Evolutionary conservation across 2,888 invertebrate genomes (phyloP).

Genomic region (Lordiphosa fenestrarum): DNA sequence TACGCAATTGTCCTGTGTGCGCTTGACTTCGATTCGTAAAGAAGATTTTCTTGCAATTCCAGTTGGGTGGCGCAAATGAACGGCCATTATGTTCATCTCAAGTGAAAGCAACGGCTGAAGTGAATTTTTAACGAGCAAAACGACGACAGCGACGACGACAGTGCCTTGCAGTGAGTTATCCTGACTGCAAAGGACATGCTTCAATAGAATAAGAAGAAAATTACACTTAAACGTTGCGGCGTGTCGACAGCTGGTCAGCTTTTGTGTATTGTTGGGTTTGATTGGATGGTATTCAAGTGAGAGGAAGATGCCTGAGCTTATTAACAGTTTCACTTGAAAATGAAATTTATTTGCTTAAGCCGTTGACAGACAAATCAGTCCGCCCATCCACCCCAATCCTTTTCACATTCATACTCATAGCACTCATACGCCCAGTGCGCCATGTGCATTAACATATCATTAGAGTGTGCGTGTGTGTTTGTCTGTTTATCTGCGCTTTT

Average conservation of each 20-base stretch:
- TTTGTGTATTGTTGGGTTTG: constrained; percentile 36
- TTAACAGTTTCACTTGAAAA: constrained; percentile 44
- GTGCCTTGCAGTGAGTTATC: constrained; percentile 63
- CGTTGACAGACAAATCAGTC: constrained; percentile 64
- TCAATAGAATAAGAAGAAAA: constrained; percentile 76
- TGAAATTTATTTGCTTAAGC: constrained; percentile 64
- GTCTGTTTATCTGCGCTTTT: constrained; percentile 66
- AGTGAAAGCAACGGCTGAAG: constrained; percentile 72
- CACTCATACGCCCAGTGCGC: constrained; percentile 70
- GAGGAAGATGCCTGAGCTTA: constrained; percentile 5
- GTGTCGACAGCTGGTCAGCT: constrained; percentile 63
- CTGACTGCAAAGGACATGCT: constrained; percentile 71
- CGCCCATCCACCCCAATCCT: neutral
- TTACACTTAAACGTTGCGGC: constrained; percentile 74
- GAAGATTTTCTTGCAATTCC: constrained; percentile 64
- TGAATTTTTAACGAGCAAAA: constrained; percentile 70
- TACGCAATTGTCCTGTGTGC: constrained; percentile 71
- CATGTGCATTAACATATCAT: constrained; percentile 71
- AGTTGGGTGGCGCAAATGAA: constrained; percentile 70
- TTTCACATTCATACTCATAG: constrained; percentile 12
- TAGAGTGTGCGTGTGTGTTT: constrained; percentile 45
- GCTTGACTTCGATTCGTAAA: constrained; percentile 54
- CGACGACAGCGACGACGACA: constrained; percentile 9
- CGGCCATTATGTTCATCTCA: constrained; percentile 75
- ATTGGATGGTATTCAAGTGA: constrained; percentile 47